A percentile compares a stretch with the other conserved stretches of the same genome.
phyloP scores from a whole-genome alignment of 2,113 vertebrate species.

The Panthera tigris region DNA sequence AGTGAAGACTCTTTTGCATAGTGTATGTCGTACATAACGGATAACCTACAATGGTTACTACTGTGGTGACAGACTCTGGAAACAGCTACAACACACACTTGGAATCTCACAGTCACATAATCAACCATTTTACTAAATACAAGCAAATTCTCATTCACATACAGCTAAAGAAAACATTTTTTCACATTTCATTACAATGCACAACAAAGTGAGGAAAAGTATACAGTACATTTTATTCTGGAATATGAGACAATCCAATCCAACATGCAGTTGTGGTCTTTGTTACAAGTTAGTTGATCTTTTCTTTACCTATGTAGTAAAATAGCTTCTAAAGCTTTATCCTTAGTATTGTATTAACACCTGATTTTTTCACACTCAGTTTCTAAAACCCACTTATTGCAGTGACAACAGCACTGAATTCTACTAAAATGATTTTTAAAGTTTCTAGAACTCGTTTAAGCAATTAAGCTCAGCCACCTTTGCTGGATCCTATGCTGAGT shows the following conservation, averaged over 20 bases:
- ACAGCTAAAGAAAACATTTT: conserved; percentile 89
- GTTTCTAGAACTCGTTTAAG: conserved; percentile 66
- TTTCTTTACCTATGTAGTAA: conserved; percentile 78
- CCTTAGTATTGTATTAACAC: conserved; percentile 76
- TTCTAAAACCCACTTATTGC: conserved; percentile 77
- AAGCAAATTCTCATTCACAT: conserved; percentile 88
- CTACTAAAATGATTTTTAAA: conserved; percentile 71
- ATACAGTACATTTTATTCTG: conserved; percentile 84
- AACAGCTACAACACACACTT: conserved; percentile 80
- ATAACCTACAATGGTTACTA: neutral
- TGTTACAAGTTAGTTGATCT: conserved; percentile 77
- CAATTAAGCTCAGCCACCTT: conserved; percentile 69
- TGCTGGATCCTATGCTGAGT: conserved; percentile 70
- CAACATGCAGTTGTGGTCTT: conserved; percentile 88
- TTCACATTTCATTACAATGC: conserved; percentile 87
- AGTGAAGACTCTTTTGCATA: neutral
- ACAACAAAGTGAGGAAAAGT: conserved; percentile 86
- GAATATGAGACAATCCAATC: conserved; percentile 83
- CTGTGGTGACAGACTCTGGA: conserved; percentile 28
- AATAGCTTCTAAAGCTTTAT: conserved; percentile 82
- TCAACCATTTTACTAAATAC: conserved; percentile 90
- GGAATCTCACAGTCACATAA: conserved; percentile 85
- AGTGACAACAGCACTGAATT: conserved; percentile 83
- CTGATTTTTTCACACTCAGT: conserved; percentile 71
- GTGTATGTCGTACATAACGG: neutral